Evolutionary conservation across 2,888 invertebrate genomes (phyloP), one percentile per base, ranked within the genome.

Genomic region (Sesia bembeciformis): DNA sequence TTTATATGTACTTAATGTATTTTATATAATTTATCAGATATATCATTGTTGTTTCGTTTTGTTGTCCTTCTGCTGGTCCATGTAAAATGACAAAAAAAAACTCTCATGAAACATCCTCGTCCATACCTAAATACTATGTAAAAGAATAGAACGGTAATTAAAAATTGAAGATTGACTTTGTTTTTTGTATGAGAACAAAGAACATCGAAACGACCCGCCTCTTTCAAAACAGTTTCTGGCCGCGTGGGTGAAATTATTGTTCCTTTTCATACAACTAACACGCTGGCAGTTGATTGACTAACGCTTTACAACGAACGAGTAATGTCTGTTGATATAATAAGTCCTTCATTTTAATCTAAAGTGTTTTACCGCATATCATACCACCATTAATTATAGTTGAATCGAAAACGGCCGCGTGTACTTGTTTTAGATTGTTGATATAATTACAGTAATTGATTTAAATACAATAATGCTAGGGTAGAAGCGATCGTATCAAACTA

Each of bases 361-460:
- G 83, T 82, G 83, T 82, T 84, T 83, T 78, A 70, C 83, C 69
- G 74, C 70, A 83, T 85, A 85, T 86, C 85, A 78, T 60, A 67
- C 59, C 61, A 59, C 79, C 78, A 84, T 87, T 87, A 83, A 87
- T 88, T 86, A 84, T 67, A 68, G 66, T 65, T 65, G 72, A 71
- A 69, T 70, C 64, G 65, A 69, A 72, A 65, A 68, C 65, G 86
- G 84, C 82, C 78, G 84, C 86, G 60, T 63, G 64, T 62, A 67
- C 67, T 64, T 59, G 61, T 62, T 61, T 52, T 51, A 57, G 57
- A 65, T 62, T 66, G 65, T 67, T 71, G 70, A 78, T 74, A 78
- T 83, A 84, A 86, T 86, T 81, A 83, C 68, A 75, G 80, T 86
- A 86, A 88, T 88, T 85, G 87, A 85, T 83, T 85, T 84, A 81